Evolutionary conservation across 2,888 invertebrate genomes (phyloP), one percentile per base, ranked within the genome.

Genomic region (Metallyticus violacea): DNA sequence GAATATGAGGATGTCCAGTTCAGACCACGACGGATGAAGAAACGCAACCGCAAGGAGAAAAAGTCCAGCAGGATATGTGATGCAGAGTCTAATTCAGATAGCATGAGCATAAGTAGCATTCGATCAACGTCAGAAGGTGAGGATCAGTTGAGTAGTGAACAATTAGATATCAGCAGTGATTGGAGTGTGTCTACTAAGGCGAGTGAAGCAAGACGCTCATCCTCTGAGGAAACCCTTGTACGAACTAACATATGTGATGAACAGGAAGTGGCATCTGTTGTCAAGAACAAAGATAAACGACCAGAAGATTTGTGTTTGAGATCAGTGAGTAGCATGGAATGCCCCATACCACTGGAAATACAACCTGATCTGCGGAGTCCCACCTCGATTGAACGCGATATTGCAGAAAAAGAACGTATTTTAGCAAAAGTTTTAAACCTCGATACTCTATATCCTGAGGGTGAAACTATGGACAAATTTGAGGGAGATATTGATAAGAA

Each of bases 1-100:
- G 94, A 95, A 88, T 96, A 94, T 88, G 96, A 96, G 89, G 95
- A 95, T 86, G 94, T 95, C 82, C 91, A 95, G 15, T 93, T 95
- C 90, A 95, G 95, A 80, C 95, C 95, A 85, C 93, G 93, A 81
- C 93, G 92, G 26, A 92, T 90, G 87, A 89, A 89, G n/a, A 91
- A 90, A 85, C 90, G 6, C 79, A 90, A 92, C 26, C 91, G 92
- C 85, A 93, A 92, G 87, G 30, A 88, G 26, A 89, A 87, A 85
- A 91, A 93, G 27, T 76, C 88, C 90, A 92, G 88, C 87, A 90
- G 62, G 40, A 26, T 88, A 85, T 28, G 87, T 86, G 88, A 88
- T 22, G 77, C 86, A 40, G 90, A 89, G 40, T 88, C 89, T 9
- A 88, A 89, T 27, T 90, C 90, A 2, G 90, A 90, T 85, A 88